Base-by-base conservation (phyloP, 2,888 invertebrate species). In the Drosophila lutescens region DNA sequence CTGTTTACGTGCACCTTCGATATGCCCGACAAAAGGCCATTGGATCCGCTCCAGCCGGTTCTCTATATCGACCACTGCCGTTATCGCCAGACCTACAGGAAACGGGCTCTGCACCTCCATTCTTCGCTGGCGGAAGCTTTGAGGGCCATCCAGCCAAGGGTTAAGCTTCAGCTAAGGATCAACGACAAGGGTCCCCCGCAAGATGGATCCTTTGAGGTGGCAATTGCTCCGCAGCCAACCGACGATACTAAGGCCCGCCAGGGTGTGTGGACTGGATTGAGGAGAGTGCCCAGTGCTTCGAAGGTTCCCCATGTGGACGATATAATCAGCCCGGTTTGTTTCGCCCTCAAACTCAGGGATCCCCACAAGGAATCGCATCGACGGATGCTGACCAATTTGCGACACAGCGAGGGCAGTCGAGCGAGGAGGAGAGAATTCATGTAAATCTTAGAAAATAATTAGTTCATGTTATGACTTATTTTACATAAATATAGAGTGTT, bases 61-160 rank as follows among this genome's bases (percentile, higher is more conserved):
- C 82, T 90, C 6, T 90, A 87, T 17, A 83, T 90, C 9, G 89
- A 90, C 38, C 89, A 80, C 77, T 90, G 90, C 56, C 74, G 74
- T 12, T 60, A 74, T 34, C 78, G 83, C 32, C 26, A 65, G 2
- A 72, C 67, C 17, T 90, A 88, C 51, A 77, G 79, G 4, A 26
- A 55, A 43, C 78, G 75, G 2, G 90, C 90, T 10, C 32, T 54
- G 23, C 77, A 82, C 32, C 74, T 90, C 34, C 86, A 89, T 47
- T 57, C 54, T 12, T 55, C 79, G 23, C 68, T 90, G 70, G 70
- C 79, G 32, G 77, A 87, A 2, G 80, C 84, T 0, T 7, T 90
- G 71, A 79, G 73, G 32, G 62, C 77, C 4, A 41, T 89, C 8
- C 49, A 67, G 7, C 74, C 81, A 0, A 55, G 51, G 8, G 8